Evolutionary conservation across 2,888 invertebrate genomes (phyloP).

Genomic region (Cantharis lateralis): DNA sequence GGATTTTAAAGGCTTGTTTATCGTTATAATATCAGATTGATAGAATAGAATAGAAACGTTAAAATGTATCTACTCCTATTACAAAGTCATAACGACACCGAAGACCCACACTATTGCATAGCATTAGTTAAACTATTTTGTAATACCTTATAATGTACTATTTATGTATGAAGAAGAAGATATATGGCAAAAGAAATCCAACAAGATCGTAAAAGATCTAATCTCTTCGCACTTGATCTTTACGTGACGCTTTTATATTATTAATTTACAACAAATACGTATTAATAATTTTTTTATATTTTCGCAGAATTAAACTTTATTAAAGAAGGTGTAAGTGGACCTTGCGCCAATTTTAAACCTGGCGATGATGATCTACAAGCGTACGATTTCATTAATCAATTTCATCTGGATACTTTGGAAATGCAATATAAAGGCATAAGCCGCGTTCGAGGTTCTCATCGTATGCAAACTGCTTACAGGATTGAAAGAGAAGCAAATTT

Average conservation of each 20-base stretch:
- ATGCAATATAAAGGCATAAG: conserved; percentile 69
- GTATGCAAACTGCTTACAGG: conserved; percentile 79
- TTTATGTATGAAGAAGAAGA: neutral
- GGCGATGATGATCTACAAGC: conserved; percentile 81
- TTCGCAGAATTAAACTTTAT: conserved; percentile 33
- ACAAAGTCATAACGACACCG: neutral
- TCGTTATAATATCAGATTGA: neutral
- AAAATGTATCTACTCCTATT: neutral
- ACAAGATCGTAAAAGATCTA: neutral
- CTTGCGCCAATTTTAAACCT: conserved; percentile 63
- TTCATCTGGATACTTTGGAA: conserved; percentile 67
- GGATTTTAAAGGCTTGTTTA: neutral
- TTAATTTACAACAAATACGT: too few relatives aligned
- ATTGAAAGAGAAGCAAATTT: conserved; percentile 75
- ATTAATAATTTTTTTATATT: neutral
- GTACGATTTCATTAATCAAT: conserved; percentile 81
- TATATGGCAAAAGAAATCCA: neutral
- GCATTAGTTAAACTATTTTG: neutral
- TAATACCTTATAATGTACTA: neutral
- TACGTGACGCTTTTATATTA: too few relatives aligned
- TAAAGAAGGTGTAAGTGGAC: conserved; percentile 50
- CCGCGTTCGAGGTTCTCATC: conserved; percentile 74
- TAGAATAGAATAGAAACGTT: neutral
- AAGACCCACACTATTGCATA: neutral
- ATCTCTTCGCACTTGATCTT: neutral